Evolutionary conservation across 2,113 vertebrate species (phyloP).

Genomic region (Hypanus sabinus): DNA sequence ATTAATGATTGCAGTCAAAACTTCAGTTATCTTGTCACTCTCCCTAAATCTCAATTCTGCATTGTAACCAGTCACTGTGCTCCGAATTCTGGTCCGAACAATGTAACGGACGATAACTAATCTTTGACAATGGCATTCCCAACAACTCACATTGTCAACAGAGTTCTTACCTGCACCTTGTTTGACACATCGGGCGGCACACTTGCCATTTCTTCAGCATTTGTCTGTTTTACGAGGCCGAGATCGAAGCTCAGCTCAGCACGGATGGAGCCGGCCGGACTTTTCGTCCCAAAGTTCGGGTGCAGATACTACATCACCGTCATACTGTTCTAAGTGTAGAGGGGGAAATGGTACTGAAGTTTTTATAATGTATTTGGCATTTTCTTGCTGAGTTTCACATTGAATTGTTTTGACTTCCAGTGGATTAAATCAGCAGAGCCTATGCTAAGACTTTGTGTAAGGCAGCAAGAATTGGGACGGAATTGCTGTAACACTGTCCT

Average conservation of each 20-base stretch:
- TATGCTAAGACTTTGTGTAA: neutral
- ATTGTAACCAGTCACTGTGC: neutral
- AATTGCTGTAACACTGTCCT: neutral
- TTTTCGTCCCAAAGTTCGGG: too few relatives aligned
- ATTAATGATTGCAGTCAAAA: neutral
- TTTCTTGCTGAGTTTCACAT: neutral
- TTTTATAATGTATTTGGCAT: neutral
- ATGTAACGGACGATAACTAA: neutral
- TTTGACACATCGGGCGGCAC: too few relatives aligned
- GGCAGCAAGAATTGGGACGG: neutral
- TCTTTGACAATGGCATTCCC: too few relatives aligned
- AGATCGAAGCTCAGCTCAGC: too few relatives aligned
- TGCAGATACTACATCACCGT: too few relatives aligned
- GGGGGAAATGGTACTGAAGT: neutral
- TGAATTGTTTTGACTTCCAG: neutral
- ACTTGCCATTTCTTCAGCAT: too few relatives aligned
- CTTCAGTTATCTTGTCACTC: neutral
- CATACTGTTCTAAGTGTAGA: neutral
- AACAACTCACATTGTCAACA: neutral
- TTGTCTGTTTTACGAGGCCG: too few relatives aligned
- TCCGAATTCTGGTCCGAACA: neutral
- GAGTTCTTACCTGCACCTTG: too few relatives aligned
- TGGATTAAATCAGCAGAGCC: neutral
- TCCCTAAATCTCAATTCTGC: neutral
- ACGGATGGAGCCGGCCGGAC: too few relatives aligned